phyloP scores from a whole-genome alignment of 2,888 invertebrate genomes.

The Melangyna quadrimaculata region DNA sequence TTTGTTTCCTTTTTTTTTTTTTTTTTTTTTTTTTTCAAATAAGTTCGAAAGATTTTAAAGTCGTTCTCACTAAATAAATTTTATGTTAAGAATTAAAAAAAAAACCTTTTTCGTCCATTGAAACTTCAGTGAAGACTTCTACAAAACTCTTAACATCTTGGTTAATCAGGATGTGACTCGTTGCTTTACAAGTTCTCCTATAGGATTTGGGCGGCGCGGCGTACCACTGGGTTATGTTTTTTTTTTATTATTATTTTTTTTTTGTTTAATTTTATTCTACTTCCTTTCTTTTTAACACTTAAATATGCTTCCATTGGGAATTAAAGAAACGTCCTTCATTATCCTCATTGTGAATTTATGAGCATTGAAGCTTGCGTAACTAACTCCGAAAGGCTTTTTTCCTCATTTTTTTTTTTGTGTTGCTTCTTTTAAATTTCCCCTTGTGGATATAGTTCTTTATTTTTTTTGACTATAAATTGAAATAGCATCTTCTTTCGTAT shows the following conservation, averaged over 20 bases:
- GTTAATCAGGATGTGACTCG: background rate
- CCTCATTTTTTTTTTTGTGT: constrained; percentile 2
- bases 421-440: background rate
- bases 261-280: background rate
- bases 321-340: constrained; percentile 45
- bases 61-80: background rate
- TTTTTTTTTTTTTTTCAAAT: too few relatives aligned
- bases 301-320: constrained; percentile 18
- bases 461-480: constrained; percentile 53
- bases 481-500: constrained; percentile 58
- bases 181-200: background rate
- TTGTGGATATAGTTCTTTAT: constrained; percentile 11
- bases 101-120: background rate
- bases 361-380: constrained; percentile 17
- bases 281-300: background rate
- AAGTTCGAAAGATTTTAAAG: too few relatives aligned
- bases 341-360: constrained; percentile 41
- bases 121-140: background rate
- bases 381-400: background rate
- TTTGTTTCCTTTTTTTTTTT: too few relatives aligned
- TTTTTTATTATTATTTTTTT: background rate
- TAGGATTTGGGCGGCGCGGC: background rate
- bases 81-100: background rate
- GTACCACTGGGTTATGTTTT: background rate
- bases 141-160: background rate